phyloP scores from a whole-genome alignment of 1,140 invertebrate species.

The Lycorma delicatula region DNA sequence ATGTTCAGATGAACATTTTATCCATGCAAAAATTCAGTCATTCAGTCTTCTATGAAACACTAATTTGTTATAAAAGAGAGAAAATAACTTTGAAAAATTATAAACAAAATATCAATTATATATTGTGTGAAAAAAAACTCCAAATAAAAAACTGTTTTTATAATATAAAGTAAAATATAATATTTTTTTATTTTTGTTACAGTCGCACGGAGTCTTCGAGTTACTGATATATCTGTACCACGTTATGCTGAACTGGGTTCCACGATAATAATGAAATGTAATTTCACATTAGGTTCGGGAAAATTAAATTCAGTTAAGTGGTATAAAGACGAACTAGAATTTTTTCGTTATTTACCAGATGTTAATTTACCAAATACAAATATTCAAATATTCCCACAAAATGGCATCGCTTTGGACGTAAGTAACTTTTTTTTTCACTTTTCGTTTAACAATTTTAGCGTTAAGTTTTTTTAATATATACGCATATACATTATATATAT shows the following conservation, averaged over 20 bases:
- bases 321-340: constrained; percentile 54
- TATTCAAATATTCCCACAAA: constrained; percentile 48
- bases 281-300: constrained; percentile 22
- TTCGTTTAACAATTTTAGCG: too few relatives aligned
- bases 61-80: too few relatives aligned
- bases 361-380: constrained; percentile 53
- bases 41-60: too few relatives aligned
- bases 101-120: too few relatives aligned
- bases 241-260: constrained; percentile 23
- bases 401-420: constrained; percentile 46
- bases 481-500: too few relatives aligned
- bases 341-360: constrained; percentile 51
- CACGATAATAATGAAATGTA: constrained; percentile 23
- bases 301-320: constrained; percentile 53
- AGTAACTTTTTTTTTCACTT: constrained; percentile 21
- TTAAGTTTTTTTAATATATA: too few relatives aligned
- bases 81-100: too few relatives aligned
- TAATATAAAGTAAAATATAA: too few relatives aligned
- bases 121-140: too few relatives aligned
- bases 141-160: too few relatives aligned
- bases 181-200: neutral
- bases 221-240: constrained; percentile 26
- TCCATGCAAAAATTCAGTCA: too few relatives aligned
- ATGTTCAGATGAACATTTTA: too few relatives aligned
- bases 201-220: constrained; percentile 13